Evolutionary conservation across 2,797 vertebrate species (phyloP).

Genomic region (Urosaurus nigricauda): DNA sequence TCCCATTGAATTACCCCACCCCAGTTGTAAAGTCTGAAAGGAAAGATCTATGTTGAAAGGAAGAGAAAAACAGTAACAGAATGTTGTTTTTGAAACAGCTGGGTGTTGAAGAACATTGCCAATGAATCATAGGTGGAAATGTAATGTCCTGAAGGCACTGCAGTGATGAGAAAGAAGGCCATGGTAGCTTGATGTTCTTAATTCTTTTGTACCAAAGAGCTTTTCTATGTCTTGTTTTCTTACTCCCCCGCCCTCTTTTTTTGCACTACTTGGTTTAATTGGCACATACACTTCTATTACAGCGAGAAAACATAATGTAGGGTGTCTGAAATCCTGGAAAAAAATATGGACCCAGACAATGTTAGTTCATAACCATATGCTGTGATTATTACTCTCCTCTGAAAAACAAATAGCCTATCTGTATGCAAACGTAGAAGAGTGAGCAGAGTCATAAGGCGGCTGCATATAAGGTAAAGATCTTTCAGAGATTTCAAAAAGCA

Average conservation of each 20-base stretch:
- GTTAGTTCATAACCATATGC: conserved; percentile 21
- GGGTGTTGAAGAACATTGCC: background rate
- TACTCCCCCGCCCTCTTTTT: background rate
- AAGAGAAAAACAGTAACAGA: conserved; percentile 26
- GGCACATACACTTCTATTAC: background rate
- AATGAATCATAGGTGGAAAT: conserved; percentile 12
- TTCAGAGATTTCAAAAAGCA: background rate
- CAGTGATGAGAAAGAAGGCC: background rate
- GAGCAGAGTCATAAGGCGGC: background rate
- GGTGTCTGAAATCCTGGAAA: conserved; percentile 12
- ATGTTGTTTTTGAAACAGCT: background rate
- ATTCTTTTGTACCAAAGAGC: conserved; percentile 16
- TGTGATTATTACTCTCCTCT: background rate
- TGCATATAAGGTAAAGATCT: background rate
- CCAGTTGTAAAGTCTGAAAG: conserved; percentile 5
- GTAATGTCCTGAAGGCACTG: background rate
- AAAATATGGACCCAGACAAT: background rate
- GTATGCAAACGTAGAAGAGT: background rate
- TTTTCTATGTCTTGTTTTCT: background rate
- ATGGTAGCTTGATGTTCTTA: background rate
- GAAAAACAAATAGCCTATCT: conserved; percentile 12
- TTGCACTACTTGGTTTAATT: conserved; percentile 3
- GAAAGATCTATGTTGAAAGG: background rate
- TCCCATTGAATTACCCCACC: no score
- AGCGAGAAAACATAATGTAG: background rate